Conservation (phyloP, 2,797 vertebrate genomes). For the Girardinus metallicus region DNA sequence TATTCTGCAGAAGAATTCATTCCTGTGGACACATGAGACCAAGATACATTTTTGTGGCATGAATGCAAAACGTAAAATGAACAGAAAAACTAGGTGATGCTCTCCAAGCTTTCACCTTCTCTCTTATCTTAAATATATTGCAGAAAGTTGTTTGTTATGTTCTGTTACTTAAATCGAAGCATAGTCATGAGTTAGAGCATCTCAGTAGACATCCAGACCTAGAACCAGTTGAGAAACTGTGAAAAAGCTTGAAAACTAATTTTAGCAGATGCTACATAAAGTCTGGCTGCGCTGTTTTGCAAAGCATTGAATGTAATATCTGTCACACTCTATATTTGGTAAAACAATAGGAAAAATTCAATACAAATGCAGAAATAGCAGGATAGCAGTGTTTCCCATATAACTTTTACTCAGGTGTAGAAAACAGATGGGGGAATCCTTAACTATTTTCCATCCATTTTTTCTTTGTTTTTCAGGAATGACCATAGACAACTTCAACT, state of each 20-base stretch:
- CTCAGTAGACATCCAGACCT: not conserved
- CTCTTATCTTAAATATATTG: too few relatives aligned
- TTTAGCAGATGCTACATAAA: not conserved
- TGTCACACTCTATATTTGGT: not conserved
- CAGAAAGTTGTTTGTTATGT: too few relatives aligned
- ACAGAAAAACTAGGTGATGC: not conserved
- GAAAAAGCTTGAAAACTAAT: not conserved
- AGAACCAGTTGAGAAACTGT: not conserved
- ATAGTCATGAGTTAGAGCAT: not conserved
- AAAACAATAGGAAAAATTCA: too few relatives aligned
- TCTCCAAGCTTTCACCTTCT: not conserved
- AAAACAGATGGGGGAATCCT: too few relatives aligned
- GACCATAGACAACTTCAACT: constrained; percentile 6
- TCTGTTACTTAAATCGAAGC: too few relatives aligned
- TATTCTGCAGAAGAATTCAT: not conserved
- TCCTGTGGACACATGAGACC: not conserved
- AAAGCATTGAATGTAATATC: too few relatives aligned
- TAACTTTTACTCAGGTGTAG: too few relatives aligned
- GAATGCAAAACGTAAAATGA: not conserved
- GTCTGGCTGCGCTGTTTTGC: not conserved
- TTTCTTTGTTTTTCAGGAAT: not conserved
- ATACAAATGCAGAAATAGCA: too few relatives aligned
- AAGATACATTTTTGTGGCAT: not conserved
- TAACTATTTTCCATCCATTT: not conserved
- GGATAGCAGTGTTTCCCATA: too few relatives aligned